Evolutionary conservation across 2,113 vertebrate species (phyloP).

Genomic region (Percina caprodes): DNA sequence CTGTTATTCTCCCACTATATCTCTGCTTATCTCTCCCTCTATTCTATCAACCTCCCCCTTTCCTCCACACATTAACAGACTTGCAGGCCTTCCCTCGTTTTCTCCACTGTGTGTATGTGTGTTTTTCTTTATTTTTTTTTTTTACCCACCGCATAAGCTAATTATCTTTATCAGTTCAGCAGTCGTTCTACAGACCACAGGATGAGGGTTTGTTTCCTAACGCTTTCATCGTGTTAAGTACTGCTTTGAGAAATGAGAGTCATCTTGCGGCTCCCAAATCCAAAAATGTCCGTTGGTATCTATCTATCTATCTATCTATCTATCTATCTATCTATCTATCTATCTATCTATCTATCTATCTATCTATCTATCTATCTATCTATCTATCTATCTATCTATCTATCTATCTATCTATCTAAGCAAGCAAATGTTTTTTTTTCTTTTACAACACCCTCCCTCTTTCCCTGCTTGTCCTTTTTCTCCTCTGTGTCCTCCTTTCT

Average conservation of each 20-base stretch:
- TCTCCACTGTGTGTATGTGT: background rate
- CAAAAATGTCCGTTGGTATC: background rate
- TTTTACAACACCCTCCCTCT: background rate
- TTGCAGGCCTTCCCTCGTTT: background rate
- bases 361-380: no score
- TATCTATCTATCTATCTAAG: no score
- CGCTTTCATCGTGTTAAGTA: conserved; percentile 46
- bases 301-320: no score
- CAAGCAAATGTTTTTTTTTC: background rate
- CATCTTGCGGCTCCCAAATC: background rate
- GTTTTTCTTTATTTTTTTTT: conserved; percentile 25
- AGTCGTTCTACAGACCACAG: conserved; percentile 7
- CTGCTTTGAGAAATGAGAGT: conserved; percentile 42
- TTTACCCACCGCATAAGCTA: conserved; percentile 39
- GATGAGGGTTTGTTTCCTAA: conserved; percentile 49
- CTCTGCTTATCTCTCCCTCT: conserved; percentile 20
- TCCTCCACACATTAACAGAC: conserved; percentile 19
- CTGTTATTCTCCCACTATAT: background rate
- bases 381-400: no score
- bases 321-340: no score
- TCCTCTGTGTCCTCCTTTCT: background rate
- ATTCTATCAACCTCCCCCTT: conserved; percentile 13
- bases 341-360: no score
- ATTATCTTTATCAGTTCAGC: conserved; percentile 63
- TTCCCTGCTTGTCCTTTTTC: background rate